These are phyloP conservation scores for Cheiracanthium punctorium DNA, from an alignment of 2,888 invertebrate species.

Conservation along the genomic window DNA sequence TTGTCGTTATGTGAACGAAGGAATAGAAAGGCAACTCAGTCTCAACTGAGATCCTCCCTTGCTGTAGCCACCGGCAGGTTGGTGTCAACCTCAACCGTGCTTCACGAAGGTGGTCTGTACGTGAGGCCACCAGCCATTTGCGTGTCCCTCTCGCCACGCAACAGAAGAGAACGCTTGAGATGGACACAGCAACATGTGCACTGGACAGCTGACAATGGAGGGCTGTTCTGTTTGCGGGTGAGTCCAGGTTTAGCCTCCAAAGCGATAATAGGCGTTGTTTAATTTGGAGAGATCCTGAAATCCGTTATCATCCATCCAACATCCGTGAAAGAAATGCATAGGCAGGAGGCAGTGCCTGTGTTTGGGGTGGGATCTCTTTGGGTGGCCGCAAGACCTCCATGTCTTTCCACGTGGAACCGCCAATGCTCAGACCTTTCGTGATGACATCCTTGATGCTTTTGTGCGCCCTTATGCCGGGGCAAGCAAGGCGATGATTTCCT, in stretches of 20 bases:
- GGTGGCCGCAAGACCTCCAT: no score
- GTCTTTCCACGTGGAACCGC: no score
- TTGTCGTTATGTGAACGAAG: no score
- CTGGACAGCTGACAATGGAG: not conserved
- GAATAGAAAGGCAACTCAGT: no score
- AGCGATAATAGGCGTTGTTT: not conserved
- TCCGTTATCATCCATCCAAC: not conserved
- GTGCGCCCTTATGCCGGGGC: not conserved
- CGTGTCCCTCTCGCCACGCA: no score
- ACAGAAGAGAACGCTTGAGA: not conserved
- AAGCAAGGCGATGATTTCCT: no score
- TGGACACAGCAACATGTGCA: not conserved
- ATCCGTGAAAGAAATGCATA: not conserved
- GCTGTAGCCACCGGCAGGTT: no score
- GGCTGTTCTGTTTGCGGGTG: not conserved
- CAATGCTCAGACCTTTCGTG: not conserved
- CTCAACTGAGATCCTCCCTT: no score
- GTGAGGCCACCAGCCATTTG: no score
- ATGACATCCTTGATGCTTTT: not conserved
- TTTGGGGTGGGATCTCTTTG: constrained; percentile 12
- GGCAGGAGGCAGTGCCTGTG: not conserved
- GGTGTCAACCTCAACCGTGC: no score
- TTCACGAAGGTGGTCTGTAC: no score
- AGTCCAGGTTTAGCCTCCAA: not conserved
- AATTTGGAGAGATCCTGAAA: not conserved